These are phyloP conservation scores for Momotus momota DNA, from an alignment of 2,797 vertebrate genomes.

Conservation along the genomic window DNA sequence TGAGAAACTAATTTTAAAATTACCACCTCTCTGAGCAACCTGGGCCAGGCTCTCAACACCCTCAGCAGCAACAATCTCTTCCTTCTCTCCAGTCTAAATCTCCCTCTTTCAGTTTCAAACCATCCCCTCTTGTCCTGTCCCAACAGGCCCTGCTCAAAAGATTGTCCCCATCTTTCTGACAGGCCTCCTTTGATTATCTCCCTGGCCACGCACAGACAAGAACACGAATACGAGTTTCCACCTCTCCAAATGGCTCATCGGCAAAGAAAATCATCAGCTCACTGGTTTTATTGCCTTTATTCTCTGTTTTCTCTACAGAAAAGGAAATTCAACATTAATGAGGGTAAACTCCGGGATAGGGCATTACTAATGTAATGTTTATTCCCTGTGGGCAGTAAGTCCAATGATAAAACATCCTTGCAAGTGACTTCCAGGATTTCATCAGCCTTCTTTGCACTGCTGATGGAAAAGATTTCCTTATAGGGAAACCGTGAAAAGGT, in stretches of 20 bases:
- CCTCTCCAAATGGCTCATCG: not conserved
- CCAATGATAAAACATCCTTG: not conserved
- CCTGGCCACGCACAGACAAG: fast-evolving
- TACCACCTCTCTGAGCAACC: too few species aligned
- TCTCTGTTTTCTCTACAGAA: not conserved
- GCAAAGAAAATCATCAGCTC: not conserved
- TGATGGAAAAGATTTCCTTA: not conserved
- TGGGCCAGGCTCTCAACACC: not conserved
- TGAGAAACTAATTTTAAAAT: not conserved
- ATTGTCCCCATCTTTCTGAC: not conserved
- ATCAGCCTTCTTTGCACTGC: not conserved
- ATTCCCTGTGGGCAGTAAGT: not conserved
- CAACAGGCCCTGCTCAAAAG: too few species aligned
- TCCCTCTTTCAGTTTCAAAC: not conserved
- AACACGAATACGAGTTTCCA: not conserved
- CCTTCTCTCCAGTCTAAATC: not conserved
- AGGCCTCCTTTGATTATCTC: not conserved
- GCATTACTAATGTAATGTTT: not conserved
- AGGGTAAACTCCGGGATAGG: not conserved
- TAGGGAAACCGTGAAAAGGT: not conserved
- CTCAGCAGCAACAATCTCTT: not conserved
- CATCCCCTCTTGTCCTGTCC: not conserved
- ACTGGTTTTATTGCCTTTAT: not conserved
- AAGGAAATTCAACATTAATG: not conserved
- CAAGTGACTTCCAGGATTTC: not conserved